phyloP scores from a whole-genome alignment of 2,888 invertebrate genomes.

The Melinaea menophilus region DNA sequence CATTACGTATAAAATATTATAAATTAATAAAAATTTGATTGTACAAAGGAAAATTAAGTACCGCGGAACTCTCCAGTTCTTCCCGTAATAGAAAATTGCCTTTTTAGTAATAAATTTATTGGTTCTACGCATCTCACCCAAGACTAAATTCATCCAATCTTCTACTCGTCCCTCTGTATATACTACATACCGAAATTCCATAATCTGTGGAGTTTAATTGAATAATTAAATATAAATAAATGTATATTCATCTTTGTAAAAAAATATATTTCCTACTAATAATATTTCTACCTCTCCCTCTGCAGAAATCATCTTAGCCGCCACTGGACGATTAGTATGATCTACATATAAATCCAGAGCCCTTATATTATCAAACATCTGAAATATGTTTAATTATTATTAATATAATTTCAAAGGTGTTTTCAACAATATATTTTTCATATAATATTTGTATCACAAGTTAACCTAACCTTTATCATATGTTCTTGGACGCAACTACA shows the following conservation, averaged over 20 bases:
- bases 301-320: constrained; percentile 90
- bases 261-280: background rate
- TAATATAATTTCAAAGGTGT: background rate
- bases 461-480: constrained; percentile 87
- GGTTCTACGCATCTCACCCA: constrained; percentile 89
- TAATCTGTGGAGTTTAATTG: constrained; percentile 56
- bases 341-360: constrained; percentile 83
- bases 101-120: constrained; percentile 92
- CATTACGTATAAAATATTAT: background rate
- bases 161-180: constrained; percentile 90
- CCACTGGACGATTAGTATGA: constrained; percentile 81
- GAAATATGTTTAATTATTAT: constrained; percentile 25
- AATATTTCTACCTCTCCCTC: constrained; percentile 83
- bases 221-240: constrained; percentile 6
- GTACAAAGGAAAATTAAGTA: constrained; percentile 38
- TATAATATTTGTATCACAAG: background rate
- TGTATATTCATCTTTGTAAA: background rate
- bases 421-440: background rate
- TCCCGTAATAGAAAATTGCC: constrained; percentile 91
- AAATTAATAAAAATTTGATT: background rate
- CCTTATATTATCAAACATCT: constrained; percentile 96
- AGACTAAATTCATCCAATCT: constrained; percentile 93
- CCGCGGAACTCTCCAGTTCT: constrained; percentile 81
- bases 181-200: constrained; percentile 87
- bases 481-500: constrained; percentile 93